Conservation (phyloP, 2,113 vertebrate species). For the Cinclus mexicanus region DNA sequence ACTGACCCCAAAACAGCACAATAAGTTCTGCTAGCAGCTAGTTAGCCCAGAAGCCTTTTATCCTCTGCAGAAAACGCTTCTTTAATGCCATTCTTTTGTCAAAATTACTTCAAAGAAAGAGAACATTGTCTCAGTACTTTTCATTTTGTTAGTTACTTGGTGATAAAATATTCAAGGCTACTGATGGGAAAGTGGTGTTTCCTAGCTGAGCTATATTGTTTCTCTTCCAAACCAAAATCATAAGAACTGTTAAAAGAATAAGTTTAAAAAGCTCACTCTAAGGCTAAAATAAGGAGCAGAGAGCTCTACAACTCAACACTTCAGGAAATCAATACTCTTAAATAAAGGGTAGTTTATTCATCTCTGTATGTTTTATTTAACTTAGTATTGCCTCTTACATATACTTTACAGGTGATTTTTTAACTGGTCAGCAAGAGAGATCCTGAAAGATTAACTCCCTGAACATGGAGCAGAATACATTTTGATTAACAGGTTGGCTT, state of each 20-base stretch:
- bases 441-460: slow-evolving; percentile 5
- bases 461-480: neutral
- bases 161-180: neutral
- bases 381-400: neutral
- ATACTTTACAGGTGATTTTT: neutral
- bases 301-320: neutral
- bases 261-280: neutral
- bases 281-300: neutral
- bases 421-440: neutral
- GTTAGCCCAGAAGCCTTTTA: neutral
- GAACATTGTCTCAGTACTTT: neutral
- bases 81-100: neutral
- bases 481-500: neutral
- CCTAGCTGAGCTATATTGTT: neutral
- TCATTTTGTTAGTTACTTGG: neutral
- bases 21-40: neutral
- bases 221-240: neutral
- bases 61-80: neutral
- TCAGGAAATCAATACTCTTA: neutral
- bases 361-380: neutral
- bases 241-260: neutral
- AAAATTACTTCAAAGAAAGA: neutral
- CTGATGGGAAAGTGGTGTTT: neutral
- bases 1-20: neutral
- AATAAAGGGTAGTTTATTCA: neutral